Conservation (phyloP, 2,888 invertebrate genomes). For the Linyphia triangularis region DNA sequence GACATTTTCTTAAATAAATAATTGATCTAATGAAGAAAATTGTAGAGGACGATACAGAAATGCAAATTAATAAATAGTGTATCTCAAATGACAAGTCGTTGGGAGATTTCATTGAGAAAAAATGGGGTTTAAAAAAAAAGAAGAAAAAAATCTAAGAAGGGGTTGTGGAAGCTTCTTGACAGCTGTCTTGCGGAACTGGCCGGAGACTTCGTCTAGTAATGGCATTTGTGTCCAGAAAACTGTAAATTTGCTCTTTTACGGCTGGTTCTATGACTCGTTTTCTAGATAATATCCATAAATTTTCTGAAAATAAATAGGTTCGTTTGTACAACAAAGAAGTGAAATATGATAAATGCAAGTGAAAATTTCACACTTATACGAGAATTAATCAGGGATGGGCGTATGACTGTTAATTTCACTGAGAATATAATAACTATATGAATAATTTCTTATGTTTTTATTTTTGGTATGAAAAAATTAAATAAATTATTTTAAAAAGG, state of each 20-base stretch:
- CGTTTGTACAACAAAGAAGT: no score
- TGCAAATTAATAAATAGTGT: background rate
- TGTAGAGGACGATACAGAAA: background rate
- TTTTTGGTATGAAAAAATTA: no score
- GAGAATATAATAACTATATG: no score
- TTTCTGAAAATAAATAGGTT: constrained; percentile 50
- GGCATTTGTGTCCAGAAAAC: constrained; percentile 54
- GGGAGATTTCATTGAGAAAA: background rate
- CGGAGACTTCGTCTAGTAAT: constrained; percentile 64
- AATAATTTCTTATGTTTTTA: no score
- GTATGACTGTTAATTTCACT: no score
- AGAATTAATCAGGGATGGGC: no score
- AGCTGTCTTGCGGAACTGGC: constrained; percentile 58
- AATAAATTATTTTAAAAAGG: no score
- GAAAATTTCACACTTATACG: no score
- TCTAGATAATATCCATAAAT: constrained; percentile 69
- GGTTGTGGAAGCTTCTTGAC: constrained; percentile 6
- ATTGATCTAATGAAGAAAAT: constrained; percentile 20
- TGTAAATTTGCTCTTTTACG: constrained; percentile 52
- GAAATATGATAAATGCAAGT: no score
- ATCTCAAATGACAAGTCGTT: background rate
- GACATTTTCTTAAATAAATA: constrained; percentile 20
- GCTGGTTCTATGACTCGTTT: constrained; percentile 38
- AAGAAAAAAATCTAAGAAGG: background rate
- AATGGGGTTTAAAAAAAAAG: no score